phyloP scores from a whole-genome alignment of 2,888 invertebrate genomes.

The Tryphoninae sp. region DNA sequence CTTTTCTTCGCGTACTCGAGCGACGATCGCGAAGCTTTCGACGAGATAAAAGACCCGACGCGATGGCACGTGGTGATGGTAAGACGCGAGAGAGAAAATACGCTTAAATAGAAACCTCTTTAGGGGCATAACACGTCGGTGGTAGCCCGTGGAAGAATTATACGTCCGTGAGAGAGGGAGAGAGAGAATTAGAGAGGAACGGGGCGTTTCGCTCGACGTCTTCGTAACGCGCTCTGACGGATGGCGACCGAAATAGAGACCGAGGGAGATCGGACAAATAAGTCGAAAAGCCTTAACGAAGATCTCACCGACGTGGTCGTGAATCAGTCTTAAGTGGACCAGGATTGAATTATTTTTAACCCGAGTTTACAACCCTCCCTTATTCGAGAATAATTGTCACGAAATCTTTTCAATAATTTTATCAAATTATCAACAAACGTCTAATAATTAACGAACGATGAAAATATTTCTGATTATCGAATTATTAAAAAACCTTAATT shows the following conservation, averaged over 20 bases:
- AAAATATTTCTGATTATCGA: too few relatives aligned
- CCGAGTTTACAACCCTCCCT: too few relatives aligned
- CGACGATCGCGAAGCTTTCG: constrained; percentile 36
- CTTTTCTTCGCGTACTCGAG: constrained; percentile 8
- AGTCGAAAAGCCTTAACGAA: constrained; percentile 20
- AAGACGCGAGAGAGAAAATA: constrained; percentile 41
- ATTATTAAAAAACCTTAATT: too few relatives aligned
- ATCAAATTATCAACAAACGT: too few relatives aligned
- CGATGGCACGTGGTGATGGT: background rate
- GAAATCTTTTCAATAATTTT: too few relatives aligned
- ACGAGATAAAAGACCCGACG: constrained; percentile 5
- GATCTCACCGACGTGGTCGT: background rate
- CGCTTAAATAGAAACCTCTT: constrained; percentile 78
- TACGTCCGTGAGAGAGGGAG: constrained; percentile 63
- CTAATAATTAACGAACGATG: too few relatives aligned
- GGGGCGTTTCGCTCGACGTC: constrained; percentile 74
- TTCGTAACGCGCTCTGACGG: constrained; percentile 79
- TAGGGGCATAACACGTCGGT: constrained; percentile 77
- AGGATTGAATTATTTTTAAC: background rate
- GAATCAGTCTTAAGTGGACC: background rate
- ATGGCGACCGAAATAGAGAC: constrained; percentile 80
- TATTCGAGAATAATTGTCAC: too few relatives aligned
- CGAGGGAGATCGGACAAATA: constrained; percentile 57
- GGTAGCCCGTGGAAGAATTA: constrained; percentile 79
- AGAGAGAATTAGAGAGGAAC: constrained; percentile 6